Evolutionary conservation across 1,140 invertebrate genomes (phyloP), one percentile per base, ranked within the genome.

Genomic region (Trachymyrmex septentrionalis): DNA sequence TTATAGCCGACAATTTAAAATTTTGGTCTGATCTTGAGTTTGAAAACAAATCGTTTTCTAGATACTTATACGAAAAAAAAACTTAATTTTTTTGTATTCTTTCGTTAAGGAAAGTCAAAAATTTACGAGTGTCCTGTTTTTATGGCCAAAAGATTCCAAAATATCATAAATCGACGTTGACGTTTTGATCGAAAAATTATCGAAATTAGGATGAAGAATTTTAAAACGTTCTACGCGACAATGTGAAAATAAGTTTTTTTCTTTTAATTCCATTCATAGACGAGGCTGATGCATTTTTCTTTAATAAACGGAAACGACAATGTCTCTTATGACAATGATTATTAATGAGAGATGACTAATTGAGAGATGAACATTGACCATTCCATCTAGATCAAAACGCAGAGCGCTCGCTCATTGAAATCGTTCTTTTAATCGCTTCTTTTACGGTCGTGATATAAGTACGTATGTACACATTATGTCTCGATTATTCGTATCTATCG

Each of bases 261-360:
- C 9, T 6, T 19, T 30, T 7, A n/a, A 53, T 53, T 72, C 9
- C 67, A 48, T 30, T 34, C n/a, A 27, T 7, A 14, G 9, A 76
- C 0, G 7, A 76, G 16, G 44, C 34, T 77, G 24, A 64, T 24
- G 55, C 6, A 44, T 64, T 30, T 77, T 48, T 10, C n/a, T 44
- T 64, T 48, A 24, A 34, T 75, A 63, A 77, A 48, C 12, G 5
- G 19, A 30, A 63, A 63, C 3, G 14, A 21, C 5, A 6, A 19
- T 0, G 30, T 34, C 61, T 64, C 16, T 38, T 61, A 24, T 16
- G 7, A 53, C 34, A 21, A 66, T 16, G 19, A 66, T 66, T 66
- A 66, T 66, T 55, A 44, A 48, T 24, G 34, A 38, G 34, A 38
- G 34, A 38, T 38, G 57, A 77, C 24, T 77, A 77, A 77, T 44